These are phyloP conservation scores for Hydrotaea cyrtoneurina DNA, from an alignment of 2,888 invertebrate genomes.

Conservation along the genomic window DNA sequence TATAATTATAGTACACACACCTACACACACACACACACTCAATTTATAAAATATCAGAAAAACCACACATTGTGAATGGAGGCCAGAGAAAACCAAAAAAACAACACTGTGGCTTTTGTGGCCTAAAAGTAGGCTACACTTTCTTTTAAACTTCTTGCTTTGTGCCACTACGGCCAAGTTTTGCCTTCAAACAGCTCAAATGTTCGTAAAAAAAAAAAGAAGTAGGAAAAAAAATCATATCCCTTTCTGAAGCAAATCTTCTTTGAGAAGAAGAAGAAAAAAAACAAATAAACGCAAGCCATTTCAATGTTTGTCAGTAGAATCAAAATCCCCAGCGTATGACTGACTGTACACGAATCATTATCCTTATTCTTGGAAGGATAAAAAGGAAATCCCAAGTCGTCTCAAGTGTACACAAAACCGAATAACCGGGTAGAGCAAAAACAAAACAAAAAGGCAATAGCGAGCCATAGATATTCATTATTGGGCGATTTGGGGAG, in stretches of 20 bases:
- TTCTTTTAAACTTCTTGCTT: slow-evolving; percentile 17
- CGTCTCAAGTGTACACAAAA: slow-evolving; percentile 27
- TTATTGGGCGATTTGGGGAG: slow-evolving; percentile 2
- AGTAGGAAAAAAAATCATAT: not conserved
- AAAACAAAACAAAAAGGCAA: not conserved
- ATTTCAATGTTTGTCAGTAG: not conserved
- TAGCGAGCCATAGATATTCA: not conserved
- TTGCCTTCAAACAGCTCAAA: not conserved
- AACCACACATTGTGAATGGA: not conserved
- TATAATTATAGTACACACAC: not conserved
- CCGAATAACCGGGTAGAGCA: not conserved
- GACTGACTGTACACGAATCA: not conserved
- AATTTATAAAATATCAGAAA: not conserved
- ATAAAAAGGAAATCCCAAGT: slow-evolving; percentile 10
- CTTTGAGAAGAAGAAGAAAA: not conserved
- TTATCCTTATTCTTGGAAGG: not conserved
- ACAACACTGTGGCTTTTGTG: slow-evolving; percentile 30
- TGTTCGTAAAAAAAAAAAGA: slow-evolving; percentile 8
- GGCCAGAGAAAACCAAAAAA: not conserved
- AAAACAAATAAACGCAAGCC: slow-evolving; percentile 1
- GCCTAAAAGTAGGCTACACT: slow-evolving; percentile 32
- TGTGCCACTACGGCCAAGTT: not conserved
- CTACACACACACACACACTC: not conserved
- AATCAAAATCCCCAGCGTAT: not conserved
- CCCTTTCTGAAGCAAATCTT: not conserved